Base-by-base conservation (phyloP, 2,113 vertebrate genomes). In the Microcebus tavaratra region DNA sequence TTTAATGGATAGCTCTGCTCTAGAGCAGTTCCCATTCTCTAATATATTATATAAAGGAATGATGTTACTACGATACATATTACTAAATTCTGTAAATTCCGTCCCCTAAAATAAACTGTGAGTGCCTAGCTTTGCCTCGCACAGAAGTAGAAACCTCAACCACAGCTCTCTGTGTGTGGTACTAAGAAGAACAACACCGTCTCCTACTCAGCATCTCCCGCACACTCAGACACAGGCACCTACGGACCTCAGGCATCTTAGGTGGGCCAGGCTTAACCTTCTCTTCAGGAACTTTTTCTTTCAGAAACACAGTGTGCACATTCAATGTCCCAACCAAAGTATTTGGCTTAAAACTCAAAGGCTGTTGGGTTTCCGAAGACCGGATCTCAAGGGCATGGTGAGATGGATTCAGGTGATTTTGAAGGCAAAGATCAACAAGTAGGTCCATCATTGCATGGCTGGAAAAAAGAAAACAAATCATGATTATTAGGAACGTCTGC, bases 381-480 rank as follows among this genome's bases (percentile, higher is more conserved):
- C 99, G 98, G 96, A 99, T 98, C 97, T 99, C 99, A 97, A 99
- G 98, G 67, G 99, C 99, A 73, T 99, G 99, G 78, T 99, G 98
- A 29, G 99, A 98, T 29, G 99, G 99, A 96, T 99, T 99, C 95
- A 99, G 98, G 97, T 97, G 99, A 97, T 99, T 98, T 79, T 99
- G 99, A 97, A 99, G 99, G 96, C 99, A 99, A 81, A 99, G 98
- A 57, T 99, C 99, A n/a, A 99, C 99, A 98, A 99, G 98, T 0
- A 99, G 97, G 98, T 99, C 99, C 99, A 99, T 99, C 98, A 99
- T 98, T 55, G 99, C 99, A 98, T 99, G 99, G 98, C 99, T 99
- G 98, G 21, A 98, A 97, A 92, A 65, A 76, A 96, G 87, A 97
- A 81, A 82, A 48, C 95, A 48, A 95, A 81, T 29, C 45, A 87